Base-by-base conservation (phyloP, 2,888 invertebrate genomes). In the Gasteruption jaculator region DNA sequence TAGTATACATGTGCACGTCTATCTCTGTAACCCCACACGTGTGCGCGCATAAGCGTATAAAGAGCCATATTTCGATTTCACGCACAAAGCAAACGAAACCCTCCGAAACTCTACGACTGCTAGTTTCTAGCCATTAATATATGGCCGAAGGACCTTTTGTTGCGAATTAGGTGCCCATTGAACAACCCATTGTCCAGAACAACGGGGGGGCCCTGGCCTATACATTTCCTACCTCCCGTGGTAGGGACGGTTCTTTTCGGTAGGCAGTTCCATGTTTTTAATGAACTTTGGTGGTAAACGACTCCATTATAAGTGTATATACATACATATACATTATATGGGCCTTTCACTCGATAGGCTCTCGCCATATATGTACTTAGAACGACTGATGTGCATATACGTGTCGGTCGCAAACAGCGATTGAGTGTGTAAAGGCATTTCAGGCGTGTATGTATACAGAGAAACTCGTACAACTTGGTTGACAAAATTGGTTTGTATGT, bases 81-180 rank as follows among this genome's bases (percentile, higher is more conserved):
- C n/a, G n/a, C n/a, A n/a, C n/a, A n/a, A n/a, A n/a, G n/a, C n/a
- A n/a, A n/a, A n/a, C n/a, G n/a, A n/a, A n/a, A n/a, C n/a, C 42
- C 32, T 22, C 43, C 45, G 45, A 45, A 45, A 49, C 42, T n/a
- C n/a, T 50, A 53, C 45, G 53, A 46, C 49, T 53, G 45, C 52
- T 58, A 56, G 60, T 57, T 53, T 45, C 52, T 58, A 56, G 60
- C 58, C 63, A 64, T 65, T 65, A 65, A 63, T 61, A 61, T 61
- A 61, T 57, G 61, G 57, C 57, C 53, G 48, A 48, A 50, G 50
- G 48, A 56, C 53, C 59, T 57, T 63, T 65, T 65, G 64, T 65
- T 65, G 60, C 65, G 65, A 65, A 65, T 65, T 65, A 65, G 65
- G 60, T 58, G 53, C 58, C n/a, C 59, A 61, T 61, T 61, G 56